These are phyloP conservation scores for Artibeus lituratus DNA, from an alignment of 2,797 vertebrate species.

Conservation along the genomic window DNA sequence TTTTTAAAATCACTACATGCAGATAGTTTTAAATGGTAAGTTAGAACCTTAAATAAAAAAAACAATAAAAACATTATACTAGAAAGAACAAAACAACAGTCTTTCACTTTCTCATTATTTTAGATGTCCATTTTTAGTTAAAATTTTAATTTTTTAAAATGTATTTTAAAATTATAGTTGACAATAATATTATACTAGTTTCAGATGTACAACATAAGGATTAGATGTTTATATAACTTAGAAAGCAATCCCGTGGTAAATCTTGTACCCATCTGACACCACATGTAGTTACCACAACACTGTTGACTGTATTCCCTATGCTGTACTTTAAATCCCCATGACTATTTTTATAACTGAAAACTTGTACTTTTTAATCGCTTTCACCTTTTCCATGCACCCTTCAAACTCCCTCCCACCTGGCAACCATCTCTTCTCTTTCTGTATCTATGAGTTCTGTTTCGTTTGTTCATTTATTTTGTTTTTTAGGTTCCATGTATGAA, in stretches of 20 bases:
- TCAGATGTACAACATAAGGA: background rate
- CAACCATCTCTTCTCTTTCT: background rate
- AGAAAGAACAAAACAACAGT: background rate
- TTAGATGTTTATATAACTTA: background rate
- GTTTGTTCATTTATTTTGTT: no score
- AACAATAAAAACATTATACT: background rate
- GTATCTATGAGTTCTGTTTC: background rate
- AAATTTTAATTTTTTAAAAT: background rate
- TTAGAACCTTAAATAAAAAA: background rate
- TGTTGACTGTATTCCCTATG: no score
- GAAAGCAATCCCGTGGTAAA: no score
- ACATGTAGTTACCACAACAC: background rate
- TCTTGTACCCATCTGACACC: no score
- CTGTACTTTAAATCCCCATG: background rate
- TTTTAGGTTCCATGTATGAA: no score
- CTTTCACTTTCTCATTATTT: background rate
- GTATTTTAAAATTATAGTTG: background rate
- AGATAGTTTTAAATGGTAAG: background rate
- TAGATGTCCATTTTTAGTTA: background rate
- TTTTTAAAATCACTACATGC: background rate
- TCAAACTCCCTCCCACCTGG: background rate
- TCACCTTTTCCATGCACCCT: background rate
- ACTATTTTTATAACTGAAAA: background rate
- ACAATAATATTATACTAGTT: background rate
- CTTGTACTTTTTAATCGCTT: background rate